phyloP scores from a whole-genome alignment of 2,888 invertebrate species.

The Ligdia adustata region DNA sequence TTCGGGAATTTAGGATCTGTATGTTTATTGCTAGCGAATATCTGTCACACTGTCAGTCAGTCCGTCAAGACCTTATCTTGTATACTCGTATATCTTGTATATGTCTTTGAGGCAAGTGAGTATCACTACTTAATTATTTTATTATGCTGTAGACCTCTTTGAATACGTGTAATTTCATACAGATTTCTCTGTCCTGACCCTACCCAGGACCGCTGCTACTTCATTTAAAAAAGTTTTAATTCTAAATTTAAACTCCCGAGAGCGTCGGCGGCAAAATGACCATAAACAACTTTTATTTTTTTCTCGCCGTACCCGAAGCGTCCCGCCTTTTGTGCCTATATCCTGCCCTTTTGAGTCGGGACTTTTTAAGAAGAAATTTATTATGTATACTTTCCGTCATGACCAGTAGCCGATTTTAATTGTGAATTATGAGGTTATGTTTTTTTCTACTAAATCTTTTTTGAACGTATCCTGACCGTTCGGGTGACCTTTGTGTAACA shows the following conservation, averaged over 20 bases:
- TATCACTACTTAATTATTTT: too few relatives aligned
- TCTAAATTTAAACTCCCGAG: conserved; percentile 73
- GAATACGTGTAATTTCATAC: conserved; percentile 29
- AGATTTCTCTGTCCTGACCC: conserved; percentile 33
- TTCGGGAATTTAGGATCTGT: too few relatives aligned
- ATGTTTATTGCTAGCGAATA: too few relatives aligned
- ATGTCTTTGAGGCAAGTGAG: too few relatives aligned
- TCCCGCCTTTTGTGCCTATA: conserved; percentile 72
- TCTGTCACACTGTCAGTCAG: too few relatives aligned
- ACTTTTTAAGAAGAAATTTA: conserved; percentile 82
- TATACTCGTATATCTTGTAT: too few relatives aligned
- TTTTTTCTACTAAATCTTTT: conserved; percentile 50
- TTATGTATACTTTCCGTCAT: conserved; percentile 80
- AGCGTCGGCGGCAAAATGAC: conserved; percentile 79
- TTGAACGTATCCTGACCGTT: conserved; percentile 66
- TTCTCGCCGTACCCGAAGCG: conserved; percentile 60
- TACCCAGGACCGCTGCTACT: conserved; percentile 31
- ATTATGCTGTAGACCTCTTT: too few relatives aligned
- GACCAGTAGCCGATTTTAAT: conserved; percentile 82
- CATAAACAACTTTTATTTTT: conserved; percentile 77
- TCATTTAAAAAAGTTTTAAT: conserved; percentile 55
- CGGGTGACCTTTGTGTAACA: conserved; percentile 66
- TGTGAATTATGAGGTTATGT: conserved; percentile 78
- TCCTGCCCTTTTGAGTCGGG: conserved; percentile 80
- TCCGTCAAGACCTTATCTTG: too few relatives aligned